A percentile compares a stretch with the other conserved stretches of the same genome.
phyloP scores from a whole-genome alignment of 2,888 invertebrate genomes.

The Alviniconcha strummeri region DNA sequence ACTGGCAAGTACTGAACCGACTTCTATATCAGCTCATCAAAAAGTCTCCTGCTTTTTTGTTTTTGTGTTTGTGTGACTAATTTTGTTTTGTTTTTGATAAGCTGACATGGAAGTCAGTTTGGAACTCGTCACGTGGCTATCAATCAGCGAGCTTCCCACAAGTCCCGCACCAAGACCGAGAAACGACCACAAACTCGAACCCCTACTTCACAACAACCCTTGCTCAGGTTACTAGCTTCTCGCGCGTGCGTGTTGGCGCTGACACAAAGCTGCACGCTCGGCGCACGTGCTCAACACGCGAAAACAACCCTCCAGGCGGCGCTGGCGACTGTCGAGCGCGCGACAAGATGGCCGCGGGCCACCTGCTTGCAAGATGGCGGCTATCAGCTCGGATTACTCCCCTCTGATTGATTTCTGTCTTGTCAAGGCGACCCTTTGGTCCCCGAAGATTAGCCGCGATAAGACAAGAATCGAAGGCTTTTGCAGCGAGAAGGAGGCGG shows the following conservation, averaged over 20 bases:
- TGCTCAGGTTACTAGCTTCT: not conserved
- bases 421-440: constrained; percentile 1
- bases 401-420: constrained; percentile 28
- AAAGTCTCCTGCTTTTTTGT: too few relatives aligned
- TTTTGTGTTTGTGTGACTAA: too few relatives aligned
- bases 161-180: too few relatives aligned
- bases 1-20: too few relatives aligned
- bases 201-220: not conserved
- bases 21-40: too few relatives aligned
- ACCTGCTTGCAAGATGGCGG: constrained; percentile 34
- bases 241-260: constrained; percentile 19
- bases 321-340: not conserved
- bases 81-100: too few relatives aligned
- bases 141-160: too few relatives aligned
- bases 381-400: constrained; percentile 26
- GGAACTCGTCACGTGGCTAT: too few relatives aligned
- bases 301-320: not conserved
- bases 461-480: constrained; percentile 19
- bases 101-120: too few relatives aligned
- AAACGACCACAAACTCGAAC: not conserved
- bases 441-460: constrained; percentile 14
- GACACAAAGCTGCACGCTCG: not conserved
- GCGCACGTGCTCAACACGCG: constrained; percentile 35
- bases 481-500: not conserved
- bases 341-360: constrained; percentile 16